Evolutionary conservation across 2,888 invertebrate genomes (phyloP).

Genomic region (Gari tellinella): DNA sequence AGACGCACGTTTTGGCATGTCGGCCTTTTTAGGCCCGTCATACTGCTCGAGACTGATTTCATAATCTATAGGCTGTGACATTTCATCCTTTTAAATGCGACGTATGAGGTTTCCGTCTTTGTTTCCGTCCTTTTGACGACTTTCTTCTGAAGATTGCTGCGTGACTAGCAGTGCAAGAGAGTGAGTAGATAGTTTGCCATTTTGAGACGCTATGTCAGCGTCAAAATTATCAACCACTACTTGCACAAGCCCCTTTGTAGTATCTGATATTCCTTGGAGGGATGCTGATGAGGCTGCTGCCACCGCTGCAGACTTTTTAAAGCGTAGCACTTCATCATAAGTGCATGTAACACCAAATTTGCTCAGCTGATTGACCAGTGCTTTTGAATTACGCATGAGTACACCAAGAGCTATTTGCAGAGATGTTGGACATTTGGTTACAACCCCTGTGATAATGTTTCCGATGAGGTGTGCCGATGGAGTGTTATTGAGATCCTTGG

Average conservation of each 20-base stretch:
- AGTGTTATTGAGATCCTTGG: slow-evolving; percentile 12
- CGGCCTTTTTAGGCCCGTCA: slow-evolving; percentile 23
- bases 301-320: slow-evolving; percentile 59
- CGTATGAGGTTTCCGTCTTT: not conserved
- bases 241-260: slow-evolving; percentile 3
- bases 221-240: slow-evolving; percentile 32
- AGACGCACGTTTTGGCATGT: slow-evolving; percentile 11
- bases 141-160: slow-evolving; percentile 1
- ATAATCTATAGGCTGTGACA: slow-evolving; percentile 6
- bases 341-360: slow-evolving; percentile 43
- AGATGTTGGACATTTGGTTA: slow-evolving; percentile 13
- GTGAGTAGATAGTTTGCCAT: slow-evolving; percentile 35
- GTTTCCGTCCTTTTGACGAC: not conserved
- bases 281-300: slow-evolving; percentile 20
- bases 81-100: slow-evolving; percentile 5
- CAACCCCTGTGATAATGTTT: slow-evolving; percentile 12
- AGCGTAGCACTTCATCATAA: slow-evolving; percentile 61
- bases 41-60: slow-evolving; percentile 15
- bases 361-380: slow-evolving; percentile 11
- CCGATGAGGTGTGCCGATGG: slow-evolving; percentile 29
- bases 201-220: slow-evolving; percentile 38
- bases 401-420: slow-evolving; percentile 29
- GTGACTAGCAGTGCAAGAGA: slow-evolving; percentile 29
- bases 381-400: slow-evolving; percentile 21
- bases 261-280: not conserved